Percentiles rank a stretch among this genome's conserved stretches.
These are phyloP conservation scores for Euplexia lucipara DNA, from an alignment of 2,888 invertebrate genomes.

Conservation along the genomic window DNA sequence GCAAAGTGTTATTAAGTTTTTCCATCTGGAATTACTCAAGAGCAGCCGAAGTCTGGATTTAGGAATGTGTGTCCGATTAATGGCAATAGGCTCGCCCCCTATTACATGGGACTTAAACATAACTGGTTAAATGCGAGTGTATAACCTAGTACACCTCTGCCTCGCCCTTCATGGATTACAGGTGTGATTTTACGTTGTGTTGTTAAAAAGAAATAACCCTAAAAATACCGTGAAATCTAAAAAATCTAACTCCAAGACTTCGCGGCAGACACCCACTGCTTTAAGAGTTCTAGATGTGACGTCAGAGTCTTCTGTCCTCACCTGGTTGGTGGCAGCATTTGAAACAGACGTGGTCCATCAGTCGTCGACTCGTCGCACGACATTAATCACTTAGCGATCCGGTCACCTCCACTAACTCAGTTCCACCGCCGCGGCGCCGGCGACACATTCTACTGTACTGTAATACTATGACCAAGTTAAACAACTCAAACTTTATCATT, in stretches of 20 bases:
- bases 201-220: neutral
- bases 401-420: slow-evolving; percentile 32
- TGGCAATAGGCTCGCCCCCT: no score
- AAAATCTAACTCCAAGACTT: neutral
- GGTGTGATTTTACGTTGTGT: no score
- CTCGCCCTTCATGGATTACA: no score
- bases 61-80: no score
- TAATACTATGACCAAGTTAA: slow-evolving; percentile 13
- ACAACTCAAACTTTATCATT: slow-evolving; percentile 35
- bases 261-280: neutral
- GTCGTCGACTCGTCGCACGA: neutral
- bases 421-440: no score
- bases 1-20: no score
- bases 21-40: no score
- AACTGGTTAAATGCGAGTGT: no score
- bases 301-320: neutral
- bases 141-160: no score
- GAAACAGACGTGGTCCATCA: neutral
- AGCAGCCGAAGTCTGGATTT: no score
- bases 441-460: slow-evolving; percentile 13
- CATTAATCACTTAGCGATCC: slow-evolving; percentile 19
- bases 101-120: no score
- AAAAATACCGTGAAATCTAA: neutral
- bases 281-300: neutral
- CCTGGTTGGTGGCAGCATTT: neutral